Conservation (phyloP, 2,797 vertebrate species). For the Acanthurus leucopareius region DNA sequence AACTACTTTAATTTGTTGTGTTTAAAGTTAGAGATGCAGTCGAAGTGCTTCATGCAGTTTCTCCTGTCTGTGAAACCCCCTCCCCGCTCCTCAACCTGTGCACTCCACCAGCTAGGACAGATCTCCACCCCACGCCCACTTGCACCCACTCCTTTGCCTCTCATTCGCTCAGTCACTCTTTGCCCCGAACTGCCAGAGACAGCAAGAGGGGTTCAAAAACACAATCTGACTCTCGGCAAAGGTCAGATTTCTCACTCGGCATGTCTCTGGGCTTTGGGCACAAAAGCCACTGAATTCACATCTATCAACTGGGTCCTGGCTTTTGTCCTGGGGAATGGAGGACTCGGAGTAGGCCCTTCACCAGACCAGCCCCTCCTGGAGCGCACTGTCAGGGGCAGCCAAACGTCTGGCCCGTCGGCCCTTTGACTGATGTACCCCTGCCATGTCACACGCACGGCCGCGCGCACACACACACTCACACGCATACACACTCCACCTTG, state of each 20-base stretch:
- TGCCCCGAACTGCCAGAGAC: constrained; percentile 82
- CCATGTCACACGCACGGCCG: constrained; percentile 83
- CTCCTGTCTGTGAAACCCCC: constrained; percentile 26
- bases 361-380: constrained; percentile 88
- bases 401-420: constrained; percentile 85
- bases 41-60: constrained; percentile 24
- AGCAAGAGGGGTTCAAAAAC: constrained; percentile 87
- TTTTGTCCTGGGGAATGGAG: constrained; percentile 86
- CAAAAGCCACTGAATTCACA: constrained; percentile 91
- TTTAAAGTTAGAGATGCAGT: constrained; percentile 50
- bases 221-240: constrained; percentile 88
- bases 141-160: constrained; percentile 62
- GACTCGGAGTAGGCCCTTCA: constrained; percentile 83
- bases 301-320: constrained; percentile 87
- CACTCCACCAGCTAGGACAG: constrained; percentile 60
- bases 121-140: constrained; percentile 53
- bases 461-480: constrained; percentile 71
- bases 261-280: constrained; percentile 87
- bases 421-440: constrained; percentile 89
- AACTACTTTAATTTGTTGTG: constrained; percentile 72
- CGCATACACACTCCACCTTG: constrained; percentile 76
- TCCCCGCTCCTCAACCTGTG: constrained; percentile 57
- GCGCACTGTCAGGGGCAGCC: constrained; percentile 87
- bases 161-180: constrained; percentile 75
- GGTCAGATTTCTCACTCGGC: constrained; percentile 90